Conservation (phyloP, 2,113 vertebrate species). For the Octodon degus region DNA sequence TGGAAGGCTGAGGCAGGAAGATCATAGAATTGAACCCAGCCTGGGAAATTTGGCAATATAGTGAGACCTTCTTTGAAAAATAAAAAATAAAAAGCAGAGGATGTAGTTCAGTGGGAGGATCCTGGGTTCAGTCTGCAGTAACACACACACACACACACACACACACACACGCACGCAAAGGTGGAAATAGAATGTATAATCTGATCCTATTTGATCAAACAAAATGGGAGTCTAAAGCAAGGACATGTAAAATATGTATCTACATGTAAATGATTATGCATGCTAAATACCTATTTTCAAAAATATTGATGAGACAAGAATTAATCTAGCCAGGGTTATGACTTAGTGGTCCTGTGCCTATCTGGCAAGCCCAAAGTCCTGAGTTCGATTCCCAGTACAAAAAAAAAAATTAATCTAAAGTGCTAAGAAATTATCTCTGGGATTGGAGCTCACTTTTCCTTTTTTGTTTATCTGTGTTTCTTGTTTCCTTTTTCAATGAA, state of each 20-base stretch:
- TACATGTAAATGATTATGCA: background rate
- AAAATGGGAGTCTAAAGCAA: background rate
- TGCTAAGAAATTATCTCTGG: background rate
- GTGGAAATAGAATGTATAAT: accelerated
- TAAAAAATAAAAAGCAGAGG: background rate
- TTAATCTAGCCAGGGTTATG: background rate
- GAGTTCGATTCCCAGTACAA: too few species aligned
- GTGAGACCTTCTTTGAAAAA: background rate
- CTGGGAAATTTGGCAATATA: background rate
- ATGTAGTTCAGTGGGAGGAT: background rate
- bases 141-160: background rate
- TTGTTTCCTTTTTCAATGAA: background rate
- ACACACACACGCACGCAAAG: background rate
- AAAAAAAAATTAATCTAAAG: too few species aligned
- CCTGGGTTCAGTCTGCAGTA: background rate
- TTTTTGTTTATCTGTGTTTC: background rate
- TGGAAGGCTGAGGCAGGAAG: background rate
- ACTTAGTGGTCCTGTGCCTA: too few species aligned
- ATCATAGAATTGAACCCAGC: background rate
- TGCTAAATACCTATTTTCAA: background rate
- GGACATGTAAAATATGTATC: background rate
- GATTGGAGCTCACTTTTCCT: background rate
- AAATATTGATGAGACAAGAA: background rate
- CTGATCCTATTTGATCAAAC: background rate
- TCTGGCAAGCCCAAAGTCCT: too few species aligned